These are phyloP conservation scores for Caenorhabditis latens DNA, from an alignment of 1,140 invertebrate genomes.

Conservation along the genomic window DNA sequence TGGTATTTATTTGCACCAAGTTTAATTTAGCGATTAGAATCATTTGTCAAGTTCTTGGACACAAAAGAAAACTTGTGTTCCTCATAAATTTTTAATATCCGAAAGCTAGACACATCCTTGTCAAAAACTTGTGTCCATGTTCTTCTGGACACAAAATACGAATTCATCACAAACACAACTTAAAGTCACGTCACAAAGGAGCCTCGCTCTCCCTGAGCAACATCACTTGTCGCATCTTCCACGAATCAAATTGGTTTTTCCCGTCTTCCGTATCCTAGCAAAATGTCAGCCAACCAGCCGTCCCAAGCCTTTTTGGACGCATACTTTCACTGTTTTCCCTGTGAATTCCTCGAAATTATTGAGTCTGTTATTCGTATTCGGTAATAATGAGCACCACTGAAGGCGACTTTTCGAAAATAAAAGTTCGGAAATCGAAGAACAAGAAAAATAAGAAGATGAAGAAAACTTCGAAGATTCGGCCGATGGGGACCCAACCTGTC, in stretches of 20 bases:
- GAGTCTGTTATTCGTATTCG: background rate
- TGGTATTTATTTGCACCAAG: no score
- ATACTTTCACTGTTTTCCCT: constrained; percentile 29
- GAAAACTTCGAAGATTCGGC: background rate
- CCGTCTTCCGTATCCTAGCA: background rate
- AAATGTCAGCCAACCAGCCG: background rate
- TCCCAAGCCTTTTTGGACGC: background rate
- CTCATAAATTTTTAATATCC: no score
- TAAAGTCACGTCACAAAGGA: no score
- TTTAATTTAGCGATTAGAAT: no score
- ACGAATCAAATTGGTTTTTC: no score
- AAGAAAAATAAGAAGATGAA: constrained; percentile 3
- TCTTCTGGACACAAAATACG: no score
- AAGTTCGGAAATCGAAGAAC: background rate
- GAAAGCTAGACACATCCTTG: no score
- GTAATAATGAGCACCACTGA: background rate
- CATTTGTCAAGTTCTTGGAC: no score
- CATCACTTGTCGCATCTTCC: background rate
- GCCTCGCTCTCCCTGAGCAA: background rate
- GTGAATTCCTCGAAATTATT: background rate
- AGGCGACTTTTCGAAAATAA: constrained; percentile 30
- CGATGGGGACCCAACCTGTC: background rate
- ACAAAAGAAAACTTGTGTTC: no score
- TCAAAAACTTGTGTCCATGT: no score
- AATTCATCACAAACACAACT: no score